These are phyloP conservation scores for Pseudomyrmex concolor DNA, from an alignment of 1,140 invertebrate genomes.

Conservation along the genomic window DNA sequence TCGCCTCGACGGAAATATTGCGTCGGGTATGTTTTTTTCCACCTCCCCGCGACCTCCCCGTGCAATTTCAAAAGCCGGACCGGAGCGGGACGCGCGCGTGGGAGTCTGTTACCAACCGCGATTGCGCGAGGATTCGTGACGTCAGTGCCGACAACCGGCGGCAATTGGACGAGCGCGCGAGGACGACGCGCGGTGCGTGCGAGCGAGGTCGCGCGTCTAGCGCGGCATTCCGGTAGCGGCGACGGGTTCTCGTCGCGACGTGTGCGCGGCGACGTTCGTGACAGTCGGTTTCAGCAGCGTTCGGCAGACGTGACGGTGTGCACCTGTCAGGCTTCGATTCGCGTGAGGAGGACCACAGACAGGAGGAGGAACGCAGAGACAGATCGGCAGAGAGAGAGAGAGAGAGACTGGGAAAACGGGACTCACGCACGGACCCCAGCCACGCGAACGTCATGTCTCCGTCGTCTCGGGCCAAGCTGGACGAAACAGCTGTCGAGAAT, in stretches of 20 bases:
- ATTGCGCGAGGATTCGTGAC: slow-evolving; percentile 57
- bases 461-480: slow-evolving; percentile 73
- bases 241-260: neutral
- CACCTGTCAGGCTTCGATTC: no score
- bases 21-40: no score
- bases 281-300: slow-evolving; percentile 72
- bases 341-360: no score
- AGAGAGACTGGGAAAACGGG: slow-evolving; percentile 14
- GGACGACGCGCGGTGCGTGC: neutral
- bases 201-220: neutral
- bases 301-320: neutral
- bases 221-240: slow-evolving; percentile 4
- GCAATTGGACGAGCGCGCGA: slow-evolving; percentile 68
- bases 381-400: neutral
- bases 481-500: slow-evolving; percentile 89
- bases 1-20: no score
- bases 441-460: slow-evolving; percentile 66
- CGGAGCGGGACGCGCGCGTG: neutral
- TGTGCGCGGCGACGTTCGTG: slow-evolving; percentile 73
- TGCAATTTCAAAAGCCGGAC: neutral
- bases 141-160: slow-evolving; percentile 63
- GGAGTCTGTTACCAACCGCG: slow-evolving; percentile 11
- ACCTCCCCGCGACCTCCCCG: no score
- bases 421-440: slow-evolving; percentile 51
- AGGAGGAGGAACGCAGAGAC: neutral